These are phyloP conservation scores for Mayetiola destructor DNA, from an alignment of 2,888 invertebrate species.

Conservation along the genomic window DNA sequence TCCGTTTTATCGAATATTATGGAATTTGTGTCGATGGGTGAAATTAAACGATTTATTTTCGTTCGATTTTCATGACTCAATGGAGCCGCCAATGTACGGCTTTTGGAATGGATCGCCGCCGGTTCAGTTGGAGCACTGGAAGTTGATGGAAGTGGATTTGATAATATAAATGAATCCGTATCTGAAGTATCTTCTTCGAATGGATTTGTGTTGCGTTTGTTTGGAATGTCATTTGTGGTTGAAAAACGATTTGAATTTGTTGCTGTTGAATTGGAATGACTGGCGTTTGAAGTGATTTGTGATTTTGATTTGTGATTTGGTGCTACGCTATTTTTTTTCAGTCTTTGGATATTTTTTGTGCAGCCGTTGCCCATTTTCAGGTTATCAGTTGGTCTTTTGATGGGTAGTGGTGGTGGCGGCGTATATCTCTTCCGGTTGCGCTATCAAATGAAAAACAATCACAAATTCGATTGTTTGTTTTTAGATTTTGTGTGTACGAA, in stretches of 20 bases:
- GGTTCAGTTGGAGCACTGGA: not conserved
- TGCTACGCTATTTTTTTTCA: constrained; percentile 5
- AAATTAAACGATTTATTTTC: no score
- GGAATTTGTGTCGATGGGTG: not conserved
- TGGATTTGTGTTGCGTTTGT: constrained; percentile 2
- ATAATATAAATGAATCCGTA: not conserved
- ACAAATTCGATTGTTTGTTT: not conserved
- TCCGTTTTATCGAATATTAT: constrained; percentile 4
- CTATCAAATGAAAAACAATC: not conserved
- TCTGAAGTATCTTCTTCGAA: not conserved
- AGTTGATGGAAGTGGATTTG: not conserved
- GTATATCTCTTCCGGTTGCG: not conserved
- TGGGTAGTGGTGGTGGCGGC: not conserved
- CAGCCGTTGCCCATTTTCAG: constrained; percentile 4
- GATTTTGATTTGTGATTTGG: not conserved
- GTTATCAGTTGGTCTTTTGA: not conserved
- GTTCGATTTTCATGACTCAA: no score
- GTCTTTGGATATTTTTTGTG: not conserved
- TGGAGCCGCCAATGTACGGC: no score
- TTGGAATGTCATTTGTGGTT: not conserved
- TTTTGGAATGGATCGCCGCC: no score
- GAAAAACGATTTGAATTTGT: not conserved
- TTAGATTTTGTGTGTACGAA: not conserved
- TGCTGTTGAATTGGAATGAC: not conserved
- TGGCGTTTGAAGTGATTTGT: not conserved